Evolutionary conservation across 2,113 vertebrate genomes (phyloP).

Genomic region (zebrafish (Danio rerio)): GRCz12tu NC_133182.1:42845501-42846000

Average conservation of each 20-base stretch:
- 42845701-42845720: neutral
- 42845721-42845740: neutral
- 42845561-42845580: neutral
- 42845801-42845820: conserved; percentile 95
- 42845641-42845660: too few relatives aligned
- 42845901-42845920: neutral
- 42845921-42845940: neutral
- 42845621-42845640: too few relatives aligned
- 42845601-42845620: neutral
- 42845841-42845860: conserved; percentile 3
- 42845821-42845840: conserved; percentile 92
- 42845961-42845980: conserved; percentile 69
- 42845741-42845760: neutral
- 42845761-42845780: conserved; percentile 82
- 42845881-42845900: neutral
- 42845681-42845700: neutral
- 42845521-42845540: too few relatives aligned
- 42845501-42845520: too few relatives aligned
- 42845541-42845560: too few relatives aligned
- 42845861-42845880: neutral
- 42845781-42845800: conserved; percentile 94
- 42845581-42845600: neutral
- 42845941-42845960: neutral
- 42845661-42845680: neutral
- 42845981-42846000: conserved; percentile 93